A percentile compares a stretch with the other conserved stretches of the same genome.
phyloP scores from a whole-genome alignment of 2,888 invertebrate genomes.

The Phaonia tiefii region DNA sequence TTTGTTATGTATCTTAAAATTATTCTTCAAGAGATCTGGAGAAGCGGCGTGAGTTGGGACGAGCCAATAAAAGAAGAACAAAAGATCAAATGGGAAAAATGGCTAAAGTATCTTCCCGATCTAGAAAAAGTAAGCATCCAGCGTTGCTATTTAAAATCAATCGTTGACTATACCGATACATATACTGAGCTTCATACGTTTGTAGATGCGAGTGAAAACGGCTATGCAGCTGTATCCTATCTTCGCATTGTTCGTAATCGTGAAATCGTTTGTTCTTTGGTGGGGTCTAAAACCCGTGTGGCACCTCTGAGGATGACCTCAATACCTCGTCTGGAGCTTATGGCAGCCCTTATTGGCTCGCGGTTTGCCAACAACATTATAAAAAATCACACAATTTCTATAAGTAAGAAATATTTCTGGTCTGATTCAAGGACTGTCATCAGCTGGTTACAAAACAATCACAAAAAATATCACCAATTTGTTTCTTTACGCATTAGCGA shows the following conservation, averaged over 20 bases:
- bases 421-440: slow-evolving; percentile 70
- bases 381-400: slow-evolving; percentile 46
- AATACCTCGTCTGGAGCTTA: slow-evolving; percentile 49
- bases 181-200: slow-evolving; percentile 16
- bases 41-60: slow-evolving; percentile 37
- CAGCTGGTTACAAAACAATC: slow-evolving; percentile 65
- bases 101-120: slow-evolving; percentile 36
- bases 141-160: slow-evolving; percentile 37
- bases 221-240: slow-evolving; percentile 28
- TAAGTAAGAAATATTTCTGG: slow-evolving; percentile 65
- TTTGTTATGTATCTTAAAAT: slow-evolving; percentile 48
- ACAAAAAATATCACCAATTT: too few species aligned
- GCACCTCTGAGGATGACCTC: slow-evolving; percentile 56
- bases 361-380: slow-evolving; percentile 50
- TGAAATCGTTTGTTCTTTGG: slow-evolving; percentile 1
- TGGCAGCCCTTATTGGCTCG: slow-evolving; percentile 48
- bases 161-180: slow-evolving; percentile 14
- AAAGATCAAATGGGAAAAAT: slow-evolving; percentile 23
- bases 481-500: too few species aligned
- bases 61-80: slow-evolving; percentile 1
- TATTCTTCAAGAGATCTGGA: slow-evolving; percentile 45
- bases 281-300: slow-evolving; percentile 35
- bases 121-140: slow-evolving; percentile 42
- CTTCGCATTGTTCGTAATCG: slow-evolving; percentile 22
- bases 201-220: slow-evolving; percentile 26